Evolutionary conservation across 1,140 invertebrate species (phyloP).

Genomic region (Antheraea pernyi): DNA sequence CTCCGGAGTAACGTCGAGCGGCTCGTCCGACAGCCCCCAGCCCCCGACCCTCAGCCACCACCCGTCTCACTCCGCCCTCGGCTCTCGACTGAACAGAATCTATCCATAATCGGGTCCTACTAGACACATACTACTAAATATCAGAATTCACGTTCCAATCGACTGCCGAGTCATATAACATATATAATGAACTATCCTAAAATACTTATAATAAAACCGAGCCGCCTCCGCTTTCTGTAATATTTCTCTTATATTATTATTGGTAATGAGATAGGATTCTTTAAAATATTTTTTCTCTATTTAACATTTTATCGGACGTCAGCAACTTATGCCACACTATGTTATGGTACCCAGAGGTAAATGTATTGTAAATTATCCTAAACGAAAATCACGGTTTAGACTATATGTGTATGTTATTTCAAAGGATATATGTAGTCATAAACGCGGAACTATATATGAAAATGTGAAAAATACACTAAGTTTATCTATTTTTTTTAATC

Average conservation of each 20-base stretch:
- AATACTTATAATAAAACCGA: constrained; percentile 40
- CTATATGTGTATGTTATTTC: background rate
- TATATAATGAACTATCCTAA: constrained; percentile 42
- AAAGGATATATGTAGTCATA: background rate
- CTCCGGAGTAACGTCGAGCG: constrained; percentile 37
- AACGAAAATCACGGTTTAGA: constrained; percentile 25
- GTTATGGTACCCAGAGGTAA: constrained; percentile 49
- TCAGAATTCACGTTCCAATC: background rate
- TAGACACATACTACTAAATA: background rate
- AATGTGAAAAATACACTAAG: constrained; percentile 5
- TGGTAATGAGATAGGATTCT: constrained; percentile 63
- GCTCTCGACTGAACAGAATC: background rate
- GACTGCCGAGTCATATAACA: constrained; percentile 5
- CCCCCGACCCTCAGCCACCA: constrained; percentile 15
- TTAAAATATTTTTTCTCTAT: constrained; percentile 58
- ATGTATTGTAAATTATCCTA: constrained; percentile 63
- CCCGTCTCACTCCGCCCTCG: constrained; percentile 11
- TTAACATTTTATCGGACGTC: constrained; percentile 69
- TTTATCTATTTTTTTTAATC: background rate
- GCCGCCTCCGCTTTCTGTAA: constrained; percentile 50
- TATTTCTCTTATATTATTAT: constrained; percentile 60
- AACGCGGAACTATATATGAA: background rate
- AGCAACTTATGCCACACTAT: constrained; percentile 64
- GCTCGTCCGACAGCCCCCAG: constrained; percentile 25
- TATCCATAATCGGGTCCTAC: background rate